Percentiles rank a stretch among this genome's conserved stretches.
Evolutionary conservation across 1,140 invertebrate species (phyloP).

Genomic region (Brachionus paranguensis): DNA sequence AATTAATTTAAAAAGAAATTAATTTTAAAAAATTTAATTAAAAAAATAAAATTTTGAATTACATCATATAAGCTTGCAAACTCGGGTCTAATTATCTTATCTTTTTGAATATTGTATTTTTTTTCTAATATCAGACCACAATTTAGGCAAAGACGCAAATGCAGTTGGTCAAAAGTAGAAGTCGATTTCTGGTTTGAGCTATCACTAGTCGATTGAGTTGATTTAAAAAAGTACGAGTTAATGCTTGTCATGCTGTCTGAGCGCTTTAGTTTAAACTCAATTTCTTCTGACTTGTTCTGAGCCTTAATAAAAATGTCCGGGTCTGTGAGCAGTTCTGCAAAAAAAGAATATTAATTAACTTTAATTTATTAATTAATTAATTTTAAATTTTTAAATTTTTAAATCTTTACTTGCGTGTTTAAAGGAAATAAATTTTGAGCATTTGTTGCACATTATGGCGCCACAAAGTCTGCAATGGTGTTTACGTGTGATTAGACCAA

Average conservation of each 20-base stretch:
- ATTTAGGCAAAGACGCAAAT: slow-evolving; percentile 16
- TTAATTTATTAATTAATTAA: too few relatives aligned
- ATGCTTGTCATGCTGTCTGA: slow-evolving; percentile 53
- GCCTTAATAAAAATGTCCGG: slow-evolving; percentile 58
- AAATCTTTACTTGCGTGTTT: slow-evolving; percentile 73
- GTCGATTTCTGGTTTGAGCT: neutral
- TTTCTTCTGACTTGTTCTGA: slow-evolving; percentile 57
- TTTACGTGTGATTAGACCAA: slow-evolving; percentile 76
- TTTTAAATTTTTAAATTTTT: too few relatives aligned
- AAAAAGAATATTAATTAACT: too few relatives aligned
- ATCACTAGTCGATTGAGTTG: neutral
- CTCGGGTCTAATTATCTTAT: neutral
- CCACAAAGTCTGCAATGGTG: slow-evolving; percentile 95
- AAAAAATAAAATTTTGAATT: slow-evolving; percentile 44
- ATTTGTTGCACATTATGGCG: slow-evolving; percentile 85
- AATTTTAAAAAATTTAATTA: neutral
- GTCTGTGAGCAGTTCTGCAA: neutral
- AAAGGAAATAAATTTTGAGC: slow-evolving; percentile 78
- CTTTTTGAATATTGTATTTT: slow-evolving; percentile 22
- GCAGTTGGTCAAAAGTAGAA: neutral
- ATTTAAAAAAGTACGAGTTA: slow-evolving; percentile 40
- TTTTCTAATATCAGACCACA: slow-evolving; percentile 22
- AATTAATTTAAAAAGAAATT: too few relatives aligned
- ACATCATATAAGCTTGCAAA: slow-evolving; percentile 44
- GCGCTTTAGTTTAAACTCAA: slow-evolving; percentile 47